Base-by-base conservation (phyloP, 2,888 invertebrate species). In the Philonicus albiceps region DNA sequence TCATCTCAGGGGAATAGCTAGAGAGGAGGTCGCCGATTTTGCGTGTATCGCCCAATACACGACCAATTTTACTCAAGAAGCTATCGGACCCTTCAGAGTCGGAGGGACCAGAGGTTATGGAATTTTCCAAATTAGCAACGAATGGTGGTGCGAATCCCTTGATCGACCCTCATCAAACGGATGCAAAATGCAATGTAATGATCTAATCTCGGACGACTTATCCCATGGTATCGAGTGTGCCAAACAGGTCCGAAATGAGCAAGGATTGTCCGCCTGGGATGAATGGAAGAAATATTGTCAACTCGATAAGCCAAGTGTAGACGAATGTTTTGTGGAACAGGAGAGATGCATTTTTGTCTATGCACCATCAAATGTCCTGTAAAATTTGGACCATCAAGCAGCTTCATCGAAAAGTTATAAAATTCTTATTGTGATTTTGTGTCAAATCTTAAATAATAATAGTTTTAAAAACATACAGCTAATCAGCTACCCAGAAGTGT, bases 71-170 rank as follows among this genome's bases (percentile, higher is more conserved):
- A 92, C 93, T 40, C 93, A 94, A 0, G 89, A 93, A 75, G 92
- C 91, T 2, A 90, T 93, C 40, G 93, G 94, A 0, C 91, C 90
- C 31, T 89, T 91, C 0, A 94, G 94, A 89, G 89, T 88, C 1
- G 93, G 94, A 89, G 93, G 94, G 0, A 91, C 92, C 40, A 89
- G 88, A 40, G 93, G 93, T 88, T 93, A 90, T 88, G 92, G 92
- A 34, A 89, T 92, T 74, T 92, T 92, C 88, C 92, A 92, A 89
- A 92, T 92, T 81, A 92, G 92, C 87, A 91, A 92, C 89, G 90
- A 90, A 31, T 92, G 89, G 88, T 92, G 92, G 92, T 92, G 92
- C 88, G 37, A 75, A 27, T 64, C 80, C 2, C 13, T 31, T 27
- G 72, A 87, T 84, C 88, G 88, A 0, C 90, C 91, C 37, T 90